phyloP scores from a whole-genome alignment of 2,888 invertebrate species.

The Orchesella flavescens region DNA sequence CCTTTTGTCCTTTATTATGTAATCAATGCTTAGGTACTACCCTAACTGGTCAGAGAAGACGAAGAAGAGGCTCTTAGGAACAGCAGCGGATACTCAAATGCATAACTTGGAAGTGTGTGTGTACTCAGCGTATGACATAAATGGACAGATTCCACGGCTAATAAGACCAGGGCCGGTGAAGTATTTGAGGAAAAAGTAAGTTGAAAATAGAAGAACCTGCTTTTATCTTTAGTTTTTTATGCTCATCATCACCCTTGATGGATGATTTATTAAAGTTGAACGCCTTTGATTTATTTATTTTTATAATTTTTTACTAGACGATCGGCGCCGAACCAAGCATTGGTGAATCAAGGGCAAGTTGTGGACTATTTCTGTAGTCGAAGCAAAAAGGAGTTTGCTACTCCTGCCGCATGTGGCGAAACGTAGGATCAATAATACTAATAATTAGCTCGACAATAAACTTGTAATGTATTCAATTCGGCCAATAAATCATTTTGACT shows the following conservation, averaged over 20 bases:
- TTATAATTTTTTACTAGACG: constrained; percentile 10
- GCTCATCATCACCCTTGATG: too few relatives aligned
- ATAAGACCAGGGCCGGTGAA: constrained; percentile 60
- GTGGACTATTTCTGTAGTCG: constrained; percentile 55
- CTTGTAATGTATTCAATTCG: too few relatives aligned
- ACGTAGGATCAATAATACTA: too few relatives aligned
- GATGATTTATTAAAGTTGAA: too few relatives aligned
- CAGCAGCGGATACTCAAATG: constrained; percentile 63
- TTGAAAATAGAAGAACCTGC: neutral
- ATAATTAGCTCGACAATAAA: too few relatives aligned
- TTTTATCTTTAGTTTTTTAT: neutral
- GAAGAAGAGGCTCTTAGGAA: constrained; percentile 65
- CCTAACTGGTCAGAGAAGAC: constrained; percentile 65
- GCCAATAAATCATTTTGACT: too few relatives aligned
- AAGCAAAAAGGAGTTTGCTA: constrained; percentile 41
- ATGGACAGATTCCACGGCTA: constrained; percentile 61
- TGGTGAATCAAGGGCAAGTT: constrained; percentile 13
- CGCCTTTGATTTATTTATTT: too few relatives aligned
- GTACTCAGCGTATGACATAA: constrained; percentile 61
- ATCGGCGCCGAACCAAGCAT: neutral
- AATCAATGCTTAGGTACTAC: constrained; percentile 56
- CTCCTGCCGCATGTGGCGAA: constrained; percentile 3
- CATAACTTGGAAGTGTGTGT: constrained; percentile 68
- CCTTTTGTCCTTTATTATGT: too few relatives aligned
- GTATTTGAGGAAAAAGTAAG: constrained; percentile 65